Conservation (phyloP, 2,888 invertebrate genomes). For the Saturnia pavonia region DNA sequence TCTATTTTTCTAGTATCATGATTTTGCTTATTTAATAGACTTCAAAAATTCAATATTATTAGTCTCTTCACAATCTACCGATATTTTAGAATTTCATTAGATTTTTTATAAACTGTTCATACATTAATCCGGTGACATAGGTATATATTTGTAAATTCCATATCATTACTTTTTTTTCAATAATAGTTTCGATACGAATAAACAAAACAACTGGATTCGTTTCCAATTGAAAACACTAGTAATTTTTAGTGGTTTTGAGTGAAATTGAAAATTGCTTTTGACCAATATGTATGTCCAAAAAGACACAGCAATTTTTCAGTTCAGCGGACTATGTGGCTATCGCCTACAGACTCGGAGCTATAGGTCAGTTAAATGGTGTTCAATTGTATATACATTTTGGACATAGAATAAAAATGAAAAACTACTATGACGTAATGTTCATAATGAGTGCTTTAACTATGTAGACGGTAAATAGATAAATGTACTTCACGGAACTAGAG, state of each 20-base stretch:
- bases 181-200: neutral
- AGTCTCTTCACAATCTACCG: too few relatives aligned
- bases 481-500: too few relatives aligned
- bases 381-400: neutral
- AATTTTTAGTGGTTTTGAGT: slow-evolving; percentile 3
- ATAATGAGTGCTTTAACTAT: too few relatives aligned
- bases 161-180: neutral
- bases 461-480: too few relatives aligned
- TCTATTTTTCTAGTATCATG: too few relatives aligned
- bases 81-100: too few relatives aligned
- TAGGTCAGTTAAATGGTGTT: neutral
- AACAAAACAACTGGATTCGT: neutral
- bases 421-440: neutral
- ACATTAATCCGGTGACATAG: too few relatives aligned
- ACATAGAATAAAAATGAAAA: neutral
- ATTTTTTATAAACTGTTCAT: too few relatives aligned
- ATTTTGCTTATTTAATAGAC: too few relatives aligned
- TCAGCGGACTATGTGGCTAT: slow-evolving; percentile 16
- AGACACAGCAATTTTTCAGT: slow-evolving; percentile 18
- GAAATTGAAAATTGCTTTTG: slow-evolving; percentile 14
- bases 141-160: neutral
- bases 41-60: too few relatives aligned
- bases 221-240: neutral
- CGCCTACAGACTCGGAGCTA: neutral
- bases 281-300: slow-evolving; percentile 4